Conservation (phyloP, 2,113 vertebrate genomes). For the Columba janthina region DNA sequence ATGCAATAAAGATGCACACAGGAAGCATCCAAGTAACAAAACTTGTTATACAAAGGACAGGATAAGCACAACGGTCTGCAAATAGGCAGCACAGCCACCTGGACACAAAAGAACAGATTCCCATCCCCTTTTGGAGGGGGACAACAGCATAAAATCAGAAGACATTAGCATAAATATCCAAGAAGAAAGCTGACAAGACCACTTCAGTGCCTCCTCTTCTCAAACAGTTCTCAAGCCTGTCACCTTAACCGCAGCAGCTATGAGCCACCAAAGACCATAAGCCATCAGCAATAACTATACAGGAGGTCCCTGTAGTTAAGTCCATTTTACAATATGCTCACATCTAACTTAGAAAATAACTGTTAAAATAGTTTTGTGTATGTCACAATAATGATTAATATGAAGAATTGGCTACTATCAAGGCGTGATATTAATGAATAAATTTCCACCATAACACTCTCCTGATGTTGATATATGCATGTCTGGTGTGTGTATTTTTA, state of each 20-base stretch:
- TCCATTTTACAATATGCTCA: not conserved
- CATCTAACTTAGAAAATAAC: not conserved
- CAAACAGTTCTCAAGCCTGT: not conserved
- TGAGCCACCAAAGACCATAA: not conserved
- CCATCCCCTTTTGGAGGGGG: no score
- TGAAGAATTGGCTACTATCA: not conserved
- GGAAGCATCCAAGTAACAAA: not conserved
- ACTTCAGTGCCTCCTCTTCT: not conserved
- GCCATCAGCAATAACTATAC: not conserved
- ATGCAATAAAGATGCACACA: not conserved
- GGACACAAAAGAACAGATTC: not conserved
- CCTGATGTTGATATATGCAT: not conserved
- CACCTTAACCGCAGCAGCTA: not conserved
- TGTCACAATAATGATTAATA: accelerated
- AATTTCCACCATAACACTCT: not conserved
- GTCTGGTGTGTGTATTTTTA: not conserved
- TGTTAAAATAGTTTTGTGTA: not conserved
- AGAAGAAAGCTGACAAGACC: not conserved
- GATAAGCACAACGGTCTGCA: not conserved
- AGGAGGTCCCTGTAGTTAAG: not conserved
- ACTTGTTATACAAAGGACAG: not conserved
- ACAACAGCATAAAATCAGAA: not conserved
- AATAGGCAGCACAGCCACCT: not conserved
- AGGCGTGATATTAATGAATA: not conserved
- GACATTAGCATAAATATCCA: not conserved